Conservation (phyloP, 2,797 vertebrate species). For the Falco naumanni region DNA sequence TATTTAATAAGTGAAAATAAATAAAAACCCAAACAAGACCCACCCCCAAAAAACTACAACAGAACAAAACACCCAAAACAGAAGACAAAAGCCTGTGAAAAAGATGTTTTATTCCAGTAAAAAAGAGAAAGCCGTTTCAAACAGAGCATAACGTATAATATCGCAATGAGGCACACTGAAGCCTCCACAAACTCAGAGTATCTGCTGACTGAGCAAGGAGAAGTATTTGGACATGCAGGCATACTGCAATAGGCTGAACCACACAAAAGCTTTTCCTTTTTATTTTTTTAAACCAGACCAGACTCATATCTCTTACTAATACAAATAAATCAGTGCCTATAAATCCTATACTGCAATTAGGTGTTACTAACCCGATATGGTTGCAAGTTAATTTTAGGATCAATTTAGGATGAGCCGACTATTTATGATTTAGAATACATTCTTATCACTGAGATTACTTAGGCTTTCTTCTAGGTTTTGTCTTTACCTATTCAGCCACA, state of each 20-base stretch:
- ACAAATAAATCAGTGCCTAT: not conserved
- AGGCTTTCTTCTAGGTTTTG: constrained; percentile 19
- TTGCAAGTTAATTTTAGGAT: not conserved
- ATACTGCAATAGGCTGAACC: not conserved
- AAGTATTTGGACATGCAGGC: not conserved
- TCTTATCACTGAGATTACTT: not conserved
- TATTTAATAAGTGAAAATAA: not conserved
- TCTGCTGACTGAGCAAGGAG: constrained; percentile 33
- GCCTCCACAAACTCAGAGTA: not conserved
- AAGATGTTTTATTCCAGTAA: not conserved
- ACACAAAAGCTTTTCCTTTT: constrained; percentile 1
- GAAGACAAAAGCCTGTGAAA: not conserved
- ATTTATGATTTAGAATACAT: not conserved
- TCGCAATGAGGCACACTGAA: not conserved
- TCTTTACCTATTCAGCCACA: not conserved
- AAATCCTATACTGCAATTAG: not conserved
- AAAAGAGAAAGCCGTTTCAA: not conserved
- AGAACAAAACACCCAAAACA: not conserved
- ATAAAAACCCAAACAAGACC: not conserved
- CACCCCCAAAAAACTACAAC: rapidly evolving
- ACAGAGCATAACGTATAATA: not conserved
- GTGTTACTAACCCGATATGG: not conserved
- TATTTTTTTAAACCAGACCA: not conserved
- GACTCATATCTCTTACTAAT: not conserved
- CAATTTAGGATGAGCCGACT: not conserved